A percentile compares a stretch with the other conserved stretches of the same genome.
phyloP scores from a whole-genome alignment of 2,888 invertebrate genomes.

The Agriopis leucophaearia region DNA sequence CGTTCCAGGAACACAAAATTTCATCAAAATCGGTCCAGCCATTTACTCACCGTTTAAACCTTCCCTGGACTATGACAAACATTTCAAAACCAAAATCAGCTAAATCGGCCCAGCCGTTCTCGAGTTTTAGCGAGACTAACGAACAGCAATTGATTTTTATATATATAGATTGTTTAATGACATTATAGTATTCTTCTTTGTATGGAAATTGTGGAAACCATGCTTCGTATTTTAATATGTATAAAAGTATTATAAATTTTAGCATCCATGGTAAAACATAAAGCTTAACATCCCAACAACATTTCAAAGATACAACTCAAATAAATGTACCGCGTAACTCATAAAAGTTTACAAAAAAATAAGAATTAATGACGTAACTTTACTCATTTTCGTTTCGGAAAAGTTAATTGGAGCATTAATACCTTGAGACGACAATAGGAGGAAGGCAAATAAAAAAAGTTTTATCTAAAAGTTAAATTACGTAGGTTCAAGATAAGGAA shows the following conservation, averaged over 20 bases:
- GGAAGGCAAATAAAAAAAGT: conserved; percentile 42
- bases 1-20: too few relatives aligned
- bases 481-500: conserved; percentile 29
- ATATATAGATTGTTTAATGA: too few relatives aligned
- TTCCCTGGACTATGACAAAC: too few relatives aligned
- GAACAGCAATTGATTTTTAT: too few relatives aligned
- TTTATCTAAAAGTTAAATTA: conserved; percentile 48
- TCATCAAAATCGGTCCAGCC: too few relatives aligned
- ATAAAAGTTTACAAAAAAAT: conserved; percentile 46
- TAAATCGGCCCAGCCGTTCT: too few relatives aligned
- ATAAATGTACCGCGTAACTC: conserved; percentile 36
- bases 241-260: background rate
- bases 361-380: conserved; percentile 48
- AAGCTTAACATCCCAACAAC: conserved; percentile 14
- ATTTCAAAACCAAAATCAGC: too few relatives aligned
- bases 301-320: conserved; percentile 32
- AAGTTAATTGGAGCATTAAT: conserved; percentile 46
- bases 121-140: too few relatives aligned
- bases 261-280: conserved; percentile 8
- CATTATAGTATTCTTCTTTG: background rate
- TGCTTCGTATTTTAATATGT: background rate
- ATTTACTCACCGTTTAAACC: too few relatives aligned
- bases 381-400: conserved; percentile 46
- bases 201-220: background rate
- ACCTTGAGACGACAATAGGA: conserved; percentile 41